Conservation (phyloP, 2,888 invertebrate genomes). For the Hemistola chrysoprasaria region DNA sequence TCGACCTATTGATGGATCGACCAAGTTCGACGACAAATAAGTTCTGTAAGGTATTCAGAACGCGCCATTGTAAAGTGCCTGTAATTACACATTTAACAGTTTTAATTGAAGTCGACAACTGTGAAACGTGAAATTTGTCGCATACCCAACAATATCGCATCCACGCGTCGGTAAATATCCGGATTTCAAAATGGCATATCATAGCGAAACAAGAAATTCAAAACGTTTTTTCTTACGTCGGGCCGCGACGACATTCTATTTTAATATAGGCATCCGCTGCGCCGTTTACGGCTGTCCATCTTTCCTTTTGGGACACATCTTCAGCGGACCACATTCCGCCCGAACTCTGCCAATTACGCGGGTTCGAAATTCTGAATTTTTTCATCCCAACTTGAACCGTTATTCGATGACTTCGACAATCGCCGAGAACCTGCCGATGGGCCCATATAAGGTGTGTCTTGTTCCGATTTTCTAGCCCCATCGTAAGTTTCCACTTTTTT, state of each 20-base stretch:
- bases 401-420: slow-evolving; percentile 71
- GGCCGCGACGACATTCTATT: slow-evolving; percentile 52
- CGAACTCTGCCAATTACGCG: slow-evolving; percentile 69
- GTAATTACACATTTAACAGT: slow-evolving; percentile 25
- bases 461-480: slow-evolving; percentile 77
- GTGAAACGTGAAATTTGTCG: slow-evolving; percentile 27
- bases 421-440: slow-evolving; percentile 60
- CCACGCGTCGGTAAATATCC: slow-evolving; percentile 16
- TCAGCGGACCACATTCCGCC: slow-evolving; percentile 67
- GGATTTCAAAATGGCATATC: slow-evolving; percentile 21
- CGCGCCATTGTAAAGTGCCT: slow-evolving; percentile 25
- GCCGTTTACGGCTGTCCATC: slow-evolving; percentile 55
- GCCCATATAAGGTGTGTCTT: slow-evolving; percentile 55
- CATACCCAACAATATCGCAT: slow-evolving; percentile 22
- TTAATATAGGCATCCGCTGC: slow-evolving; percentile 56
- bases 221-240: slow-evolving; percentile 35
- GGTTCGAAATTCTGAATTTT: slow-evolving; percentile 62
- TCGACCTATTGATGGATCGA: slow-evolving; percentile 36
- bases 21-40: slow-evolving; percentile 28
- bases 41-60: slow-evolving; percentile 18
- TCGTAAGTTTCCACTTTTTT: slow-evolving; percentile 63
- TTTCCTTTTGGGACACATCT: slow-evolving; percentile 69
- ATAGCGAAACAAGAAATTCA: slow-evolving; percentile 21
- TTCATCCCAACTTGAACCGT: slow-evolving; percentile 57
- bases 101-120: slow-evolving; percentile 25